Evolutionary conservation across 1,140 invertebrate species (phyloP).

Genomic region (Drosophila triauraria): DNA sequence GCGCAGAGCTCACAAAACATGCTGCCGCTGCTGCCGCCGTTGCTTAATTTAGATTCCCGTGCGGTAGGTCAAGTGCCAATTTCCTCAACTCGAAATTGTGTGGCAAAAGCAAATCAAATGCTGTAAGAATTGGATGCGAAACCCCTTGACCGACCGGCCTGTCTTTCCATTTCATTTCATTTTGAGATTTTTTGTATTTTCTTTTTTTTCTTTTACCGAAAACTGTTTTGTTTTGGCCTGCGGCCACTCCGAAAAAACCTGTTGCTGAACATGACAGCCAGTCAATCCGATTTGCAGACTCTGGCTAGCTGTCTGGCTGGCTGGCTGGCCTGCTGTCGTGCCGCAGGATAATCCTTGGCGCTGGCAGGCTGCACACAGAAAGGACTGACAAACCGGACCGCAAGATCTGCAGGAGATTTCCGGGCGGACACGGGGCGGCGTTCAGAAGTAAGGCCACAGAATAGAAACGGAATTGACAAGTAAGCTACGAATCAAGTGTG

Average conservation of each 20-base stretch:
- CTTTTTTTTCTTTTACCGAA: neutral
- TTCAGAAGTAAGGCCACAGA: slow-evolving; percentile 8
- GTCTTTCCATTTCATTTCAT: slow-evolving; percentile 7
- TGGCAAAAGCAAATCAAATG: slow-evolving; percentile 42
- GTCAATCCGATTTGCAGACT: slow-evolving; percentile 22
- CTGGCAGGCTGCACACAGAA: neutral
- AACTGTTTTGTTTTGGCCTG: no score
- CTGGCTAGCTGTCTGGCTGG: neutral
- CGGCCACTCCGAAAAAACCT: slow-evolving; percentile 14
- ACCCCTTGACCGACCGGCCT: neutral
- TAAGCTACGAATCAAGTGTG: slow-evolving; percentile 14
- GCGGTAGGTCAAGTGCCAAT: slow-evolving; percentile 80
- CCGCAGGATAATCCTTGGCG: neutral
- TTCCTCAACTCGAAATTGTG: slow-evolving; percentile 60
- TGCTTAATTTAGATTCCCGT: slow-evolving; percentile 78
- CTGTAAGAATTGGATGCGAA: slow-evolving; percentile 31
- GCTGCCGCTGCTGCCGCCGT: slow-evolving; percentile 15
- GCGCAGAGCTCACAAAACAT: slow-evolving; percentile 49
- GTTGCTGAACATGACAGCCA: slow-evolving; percentile 23
- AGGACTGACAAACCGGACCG: slow-evolving; percentile 22
- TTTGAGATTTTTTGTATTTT: slow-evolving; percentile 2
- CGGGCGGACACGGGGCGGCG: neutral
- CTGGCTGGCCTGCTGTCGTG: neutral
- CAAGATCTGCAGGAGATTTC: slow-evolving; percentile 14
- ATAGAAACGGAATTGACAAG: slow-evolving; percentile 4